Conservation (phyloP, 53 echinoderm and acorn worm species). For the Stichopus horrens region DNA sequence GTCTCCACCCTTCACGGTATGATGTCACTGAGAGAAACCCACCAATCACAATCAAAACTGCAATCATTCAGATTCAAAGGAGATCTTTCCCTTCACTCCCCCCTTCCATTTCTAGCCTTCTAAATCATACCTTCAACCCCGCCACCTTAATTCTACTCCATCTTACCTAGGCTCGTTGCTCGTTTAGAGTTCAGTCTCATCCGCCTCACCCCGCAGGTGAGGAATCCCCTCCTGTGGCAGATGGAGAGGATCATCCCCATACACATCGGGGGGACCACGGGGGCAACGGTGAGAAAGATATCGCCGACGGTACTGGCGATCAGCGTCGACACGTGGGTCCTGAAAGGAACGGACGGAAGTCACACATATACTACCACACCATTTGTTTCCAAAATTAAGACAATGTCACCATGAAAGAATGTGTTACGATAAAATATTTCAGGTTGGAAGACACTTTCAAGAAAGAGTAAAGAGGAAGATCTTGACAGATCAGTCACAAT, state of each 20-base stretch:
- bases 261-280: conserved; percentile 84
- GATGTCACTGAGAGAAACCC: too few relatives aligned
- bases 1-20: too few relatives aligned
- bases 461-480: too few relatives aligned
- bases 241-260: conserved; percentile 73
- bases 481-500: too few relatives aligned
- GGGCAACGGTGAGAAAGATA: conserved; percentile 73
- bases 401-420: too few relatives aligned
- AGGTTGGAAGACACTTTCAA: too few relatives aligned
- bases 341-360: background rate
- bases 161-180: conserved; percentile 67
- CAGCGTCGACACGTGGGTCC: conserved; percentile 69
- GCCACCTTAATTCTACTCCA: background rate
- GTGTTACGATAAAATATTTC: too few relatives aligned
- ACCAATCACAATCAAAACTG: background rate
- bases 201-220: conserved; percentile 74
- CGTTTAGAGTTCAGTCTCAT: conserved; percentile 75
- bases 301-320: conserved; percentile 76
- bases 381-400: too few relatives aligned
- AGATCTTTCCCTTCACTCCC: background rate
- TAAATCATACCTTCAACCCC: background rate
- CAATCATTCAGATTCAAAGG: background rate
- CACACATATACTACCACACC: too few relatives aligned
- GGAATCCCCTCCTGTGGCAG: conserved; percentile 84
- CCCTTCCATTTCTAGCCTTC: background rate